Evolutionary conservation across 2,113 vertebrate genomes (phyloP), one percentile per base, ranked within the genome.

Genomic region (Hemibagrus wyckioides): DNA sequence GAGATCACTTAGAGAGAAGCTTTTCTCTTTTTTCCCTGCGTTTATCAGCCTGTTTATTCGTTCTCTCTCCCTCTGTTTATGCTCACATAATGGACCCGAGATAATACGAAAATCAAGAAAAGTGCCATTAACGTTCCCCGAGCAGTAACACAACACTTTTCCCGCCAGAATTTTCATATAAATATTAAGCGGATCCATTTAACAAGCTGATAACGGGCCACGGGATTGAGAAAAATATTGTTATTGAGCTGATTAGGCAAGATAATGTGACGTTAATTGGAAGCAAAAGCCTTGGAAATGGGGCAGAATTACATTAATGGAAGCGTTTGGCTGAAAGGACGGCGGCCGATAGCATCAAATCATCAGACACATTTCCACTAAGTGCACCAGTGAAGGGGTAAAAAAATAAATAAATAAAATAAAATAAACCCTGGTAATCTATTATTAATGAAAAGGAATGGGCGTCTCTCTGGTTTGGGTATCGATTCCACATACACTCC

Each of bases 401-500:
- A 80, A 79, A 79, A 50, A 25, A 80, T 54, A 79, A 50, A 25
- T 14, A 67, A 79, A 30, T 9, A 33, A 15, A 95, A 92, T 93
- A 94, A 81, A 57, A 23, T 25, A 94, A 94, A 94, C 91, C n/a
- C 91, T 90, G 90, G 92, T 94, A 92, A 95, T 96, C 90, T 90
- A 95, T 96, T 94, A 95, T 95, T 95, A 94, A 95, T 94, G 92
- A 91, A 93, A 93, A 94, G 89, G 57, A 95, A 95, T 95, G 94
- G 92, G 92, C 92, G 90, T 92, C 92, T 91, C 80, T 89, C 28
- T 81, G 91, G 85, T 80, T 87, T 85, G 89, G 28, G 28, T 93
- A 95, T 95, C 87, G 95, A 95, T 85, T 95, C 90, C 82, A 89
- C 91, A 90, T 92, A 93, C 92, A 93, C 92, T 88, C 86, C 90